phyloP scores from a whole-genome alignment of 2,888 invertebrate genomes.

The Tetragonisca angustula region DNA sequence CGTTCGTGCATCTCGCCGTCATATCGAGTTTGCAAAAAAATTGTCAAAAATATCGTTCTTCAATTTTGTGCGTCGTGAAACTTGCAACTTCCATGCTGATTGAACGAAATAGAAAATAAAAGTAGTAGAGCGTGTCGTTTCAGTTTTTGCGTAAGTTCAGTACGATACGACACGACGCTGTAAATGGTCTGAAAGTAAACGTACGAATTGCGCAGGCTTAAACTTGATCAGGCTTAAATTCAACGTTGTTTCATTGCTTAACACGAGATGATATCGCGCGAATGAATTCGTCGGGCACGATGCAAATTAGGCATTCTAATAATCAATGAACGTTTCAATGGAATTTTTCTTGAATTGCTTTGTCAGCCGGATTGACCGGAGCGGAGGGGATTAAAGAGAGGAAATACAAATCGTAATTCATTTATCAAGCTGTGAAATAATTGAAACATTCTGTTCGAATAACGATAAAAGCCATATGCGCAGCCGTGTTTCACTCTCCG shows the following conservation, averaged over 20 bases:
- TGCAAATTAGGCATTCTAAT: neutral
- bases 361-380: conserved; percentile 3
- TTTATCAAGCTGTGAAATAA: neutral
- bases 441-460: neutral
- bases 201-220: neutral
- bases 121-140: too few relatives aligned
- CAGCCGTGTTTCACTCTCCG: neutral
- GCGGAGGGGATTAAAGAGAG: neutral
- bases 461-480: neutral
- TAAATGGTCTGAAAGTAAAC: neutral
- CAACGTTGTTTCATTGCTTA: neutral
- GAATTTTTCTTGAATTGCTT: neutral
- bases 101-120: too few relatives aligned
- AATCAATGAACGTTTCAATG: neutral
- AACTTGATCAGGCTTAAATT: neutral
- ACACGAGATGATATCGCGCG: neutral
- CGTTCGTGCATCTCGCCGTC: conserved; percentile 35
- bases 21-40: conserved; percentile 5
- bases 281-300: neutral
- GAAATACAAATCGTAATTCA: neutral
- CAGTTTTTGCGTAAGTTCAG: too few relatives aligned
- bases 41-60: too few relatives aligned
- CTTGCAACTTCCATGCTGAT: too few relatives aligned
- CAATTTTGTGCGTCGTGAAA: too few relatives aligned
- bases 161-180: neutral